Evolutionary conservation across 1,140 invertebrate genomes (phyloP).

Genomic region (Aphelenchoides avenae): DNA sequence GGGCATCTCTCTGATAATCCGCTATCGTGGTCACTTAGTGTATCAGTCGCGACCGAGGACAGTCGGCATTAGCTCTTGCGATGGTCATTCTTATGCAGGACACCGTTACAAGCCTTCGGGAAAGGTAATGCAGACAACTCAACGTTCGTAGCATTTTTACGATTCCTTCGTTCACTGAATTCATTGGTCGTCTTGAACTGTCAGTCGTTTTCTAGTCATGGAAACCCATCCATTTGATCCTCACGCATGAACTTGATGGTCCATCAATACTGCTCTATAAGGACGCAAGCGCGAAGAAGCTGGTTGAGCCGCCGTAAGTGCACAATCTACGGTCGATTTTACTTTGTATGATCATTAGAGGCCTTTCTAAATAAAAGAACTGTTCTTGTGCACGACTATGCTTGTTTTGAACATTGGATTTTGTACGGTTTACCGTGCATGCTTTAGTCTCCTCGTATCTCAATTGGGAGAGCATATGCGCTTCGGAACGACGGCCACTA

Average conservation of each 20-base stretch:
- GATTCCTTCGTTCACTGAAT: background rate
- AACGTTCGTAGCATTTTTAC: slow-evolving; percentile 7
- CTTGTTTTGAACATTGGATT: slow-evolving; percentile 9
- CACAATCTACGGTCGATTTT: too few species aligned
- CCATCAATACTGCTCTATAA: slow-evolving; percentile 26
- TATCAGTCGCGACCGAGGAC: too few species aligned
- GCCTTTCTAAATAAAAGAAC: too few species aligned
- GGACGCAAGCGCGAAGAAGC: slow-evolving; percentile 33
- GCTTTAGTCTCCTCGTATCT: background rate
- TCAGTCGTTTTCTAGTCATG: too few species aligned
- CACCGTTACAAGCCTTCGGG: background rate
- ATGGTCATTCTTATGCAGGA: slow-evolving; percentile 9
- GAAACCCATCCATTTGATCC: too few species aligned
- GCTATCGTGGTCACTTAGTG: too few species aligned
- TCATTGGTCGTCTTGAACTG: too few species aligned
- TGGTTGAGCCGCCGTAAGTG: slow-evolving; percentile 26
- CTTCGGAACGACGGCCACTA: slow-evolving; percentile 15
- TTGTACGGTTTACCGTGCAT: slow-evolving; percentile 10
- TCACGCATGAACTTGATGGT: slow-evolving; percentile 21
- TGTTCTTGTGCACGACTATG: too few species aligned
- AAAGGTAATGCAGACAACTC: too few species aligned
- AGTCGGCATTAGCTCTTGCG: too few species aligned
- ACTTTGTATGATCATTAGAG: too few species aligned
- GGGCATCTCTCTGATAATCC: too few species aligned
- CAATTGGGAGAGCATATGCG: slow-evolving; percentile 21